phyloP scores from a whole-genome alignment of 2,888 invertebrate genomes.

The Dysmachus trigonus region DNA sequence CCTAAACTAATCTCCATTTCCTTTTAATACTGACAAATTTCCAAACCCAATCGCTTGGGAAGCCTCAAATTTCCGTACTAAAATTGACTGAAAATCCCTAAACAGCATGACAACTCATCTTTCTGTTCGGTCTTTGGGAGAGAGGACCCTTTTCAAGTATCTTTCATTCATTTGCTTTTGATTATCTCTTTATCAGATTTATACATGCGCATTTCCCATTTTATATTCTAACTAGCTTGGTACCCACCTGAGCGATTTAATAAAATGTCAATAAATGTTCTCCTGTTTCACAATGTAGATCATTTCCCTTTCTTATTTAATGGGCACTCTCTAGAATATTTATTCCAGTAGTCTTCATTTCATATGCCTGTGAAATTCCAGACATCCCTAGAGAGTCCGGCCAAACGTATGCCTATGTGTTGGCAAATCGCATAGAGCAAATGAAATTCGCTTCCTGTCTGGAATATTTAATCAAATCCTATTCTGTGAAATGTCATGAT shows the following conservation, averaged over 20 bases:
- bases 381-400: background rate
- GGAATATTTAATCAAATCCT: conserved; percentile 3
- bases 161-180: background rate
- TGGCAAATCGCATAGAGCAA: background rate
- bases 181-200: background rate
- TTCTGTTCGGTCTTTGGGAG: background rate
- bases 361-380: background rate
- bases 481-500: background rate
- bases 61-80: background rate
- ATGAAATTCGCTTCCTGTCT: background rate
- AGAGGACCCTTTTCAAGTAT: background rate
- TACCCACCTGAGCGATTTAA: background rate
- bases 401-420: background rate
- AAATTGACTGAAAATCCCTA: background rate
- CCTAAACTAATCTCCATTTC: background rate
- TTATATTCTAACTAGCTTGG: background rate
- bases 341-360: background rate
- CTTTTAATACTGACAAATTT: background rate
- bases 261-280: background rate
- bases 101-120: background rate
- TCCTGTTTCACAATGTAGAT: background rate
- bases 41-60: background rate
- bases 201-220: background rate
- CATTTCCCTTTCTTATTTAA: background rate
- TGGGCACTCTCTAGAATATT: background rate